These are phyloP conservation scores for Tokudaia muenninki DNA, from an alignment of 2,797 vertebrate species.

Conservation along the genomic window DNA sequence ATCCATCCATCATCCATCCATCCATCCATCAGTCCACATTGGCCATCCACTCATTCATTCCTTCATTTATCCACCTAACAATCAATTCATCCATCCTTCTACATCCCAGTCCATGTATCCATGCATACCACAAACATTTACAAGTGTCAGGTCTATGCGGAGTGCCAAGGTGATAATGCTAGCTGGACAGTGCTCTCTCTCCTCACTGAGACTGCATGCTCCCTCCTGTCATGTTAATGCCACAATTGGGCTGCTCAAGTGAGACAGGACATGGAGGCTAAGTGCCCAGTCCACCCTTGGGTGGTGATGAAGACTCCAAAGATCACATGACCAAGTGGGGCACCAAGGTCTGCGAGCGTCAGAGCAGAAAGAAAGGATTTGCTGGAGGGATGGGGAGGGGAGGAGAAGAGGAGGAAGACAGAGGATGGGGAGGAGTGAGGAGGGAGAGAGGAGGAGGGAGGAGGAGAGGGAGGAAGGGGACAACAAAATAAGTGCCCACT, in stretches of 20 bases:
- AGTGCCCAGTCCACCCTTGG: neutral
- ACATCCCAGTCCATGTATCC: neutral
- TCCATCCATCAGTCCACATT: neutral
- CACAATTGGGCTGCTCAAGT: neutral
- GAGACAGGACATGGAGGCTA: neutral
- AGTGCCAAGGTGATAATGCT: neutral
- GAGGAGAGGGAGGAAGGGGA: neutral
- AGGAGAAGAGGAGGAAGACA: neutral
- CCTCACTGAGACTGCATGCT: neutral
- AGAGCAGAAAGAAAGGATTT: neutral
- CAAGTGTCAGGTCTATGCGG: neutral
- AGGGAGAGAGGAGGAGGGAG: too few relatives aligned
- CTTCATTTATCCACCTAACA: too few relatives aligned
- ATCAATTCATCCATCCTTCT: neutral
- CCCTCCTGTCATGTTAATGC: too few relatives aligned
- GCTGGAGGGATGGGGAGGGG: too few relatives aligned
- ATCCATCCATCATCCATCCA: neutral
- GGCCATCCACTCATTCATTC: neutral
- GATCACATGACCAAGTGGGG: fast-evolving
- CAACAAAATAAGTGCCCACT: neutral
- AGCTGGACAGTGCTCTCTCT: neutral
- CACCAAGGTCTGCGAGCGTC: neutral
- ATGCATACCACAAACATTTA: too few relatives aligned
- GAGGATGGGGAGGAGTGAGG: neutral
- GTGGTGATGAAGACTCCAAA: neutral